Base-by-base conservation (phyloP, 1,140 invertebrate genomes). In the Drosophila willistoni region DNA sequence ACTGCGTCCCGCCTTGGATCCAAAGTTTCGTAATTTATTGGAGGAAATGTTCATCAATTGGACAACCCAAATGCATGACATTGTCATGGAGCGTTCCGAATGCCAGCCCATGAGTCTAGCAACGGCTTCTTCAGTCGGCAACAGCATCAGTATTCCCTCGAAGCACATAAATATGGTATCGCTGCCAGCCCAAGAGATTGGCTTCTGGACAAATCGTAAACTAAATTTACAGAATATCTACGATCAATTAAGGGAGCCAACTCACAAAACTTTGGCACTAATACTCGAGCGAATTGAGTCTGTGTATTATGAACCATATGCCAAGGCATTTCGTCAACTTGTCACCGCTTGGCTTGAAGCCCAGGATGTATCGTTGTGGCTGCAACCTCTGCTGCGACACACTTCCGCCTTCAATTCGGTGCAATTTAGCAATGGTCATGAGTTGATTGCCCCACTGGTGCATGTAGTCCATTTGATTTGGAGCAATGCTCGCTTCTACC, bases 151-250 rank as follows among this genome's bases (percentile, higher is more conserved):
- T 0, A 42, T 64, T 10, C 33, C 65, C 1, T 9, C 36, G 0
- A 90, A 87, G 57, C 73, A 86, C 64, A 54, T 78, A 17, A 76
- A 65, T 56, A n/a, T 64, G 22, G 96, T 96, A 1, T 64, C 74
- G 0, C 90, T 95, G 33, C 97, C 97, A 0, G 94, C 93, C 76
- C 94, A 93, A 83, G 96, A 97, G 90, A 94, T 98, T 63, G 93
- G 95, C 13, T 96, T 95, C 82, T 96, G 96, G 94, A 92, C 93
- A 0, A 93, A 93, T 9, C 93, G 96, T 39, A 92, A 96, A 3
- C 93, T 94, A 17, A 96, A 97, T 92, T 92, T 98, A 7, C 95
- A 97, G 91, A 96, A 95, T 41, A 97, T 98, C 72, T 97, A 98
- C 86, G 95, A 96, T 39, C 98, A 98, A 86, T 87, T 97, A 47